Percentiles rank a stretch among this genome's conserved stretches.
These are phyloP conservation scores for Microctonus hyperodae DNA, from an alignment of 2,888 invertebrate genomes.

Conservation along the genomic window DNA sequence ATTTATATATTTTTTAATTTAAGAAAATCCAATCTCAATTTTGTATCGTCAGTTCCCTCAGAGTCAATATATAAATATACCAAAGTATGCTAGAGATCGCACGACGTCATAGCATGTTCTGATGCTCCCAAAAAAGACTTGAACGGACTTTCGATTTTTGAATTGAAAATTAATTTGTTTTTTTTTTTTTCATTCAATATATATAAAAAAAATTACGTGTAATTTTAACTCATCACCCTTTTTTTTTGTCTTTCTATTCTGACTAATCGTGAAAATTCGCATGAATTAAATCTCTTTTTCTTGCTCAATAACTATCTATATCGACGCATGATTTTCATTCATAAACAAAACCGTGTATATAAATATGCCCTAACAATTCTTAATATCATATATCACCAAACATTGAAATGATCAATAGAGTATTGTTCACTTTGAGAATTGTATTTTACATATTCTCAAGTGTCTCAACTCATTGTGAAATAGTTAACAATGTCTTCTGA, in stretches of 20 bases:
- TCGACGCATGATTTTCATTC: neutral
- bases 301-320: constrained; percentile 22
- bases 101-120: constrained; percentile 51
- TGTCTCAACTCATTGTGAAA: neutral
- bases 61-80: constrained; percentile 31
- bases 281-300: constrained; percentile 34
- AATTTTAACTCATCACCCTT: neutral
- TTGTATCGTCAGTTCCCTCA: neutral
- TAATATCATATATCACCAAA: constrained; percentile 3
- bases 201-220: neutral
- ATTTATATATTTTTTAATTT: constrained; percentile 21
- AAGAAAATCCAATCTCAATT: constrained; percentile 32
- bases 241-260: neutral
- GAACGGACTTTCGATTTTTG: neutral
- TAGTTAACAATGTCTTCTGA: neutral
- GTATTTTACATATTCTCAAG: neutral
- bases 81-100: constrained; percentile 48
- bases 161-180: neutral
- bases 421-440: neutral
- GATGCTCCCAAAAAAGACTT: constrained; percentile 17
- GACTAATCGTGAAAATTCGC: constrained; percentile 22
- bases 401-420: neutral
- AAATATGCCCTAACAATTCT: constrained; percentile 20
- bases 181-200: neutral
- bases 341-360: constrained; percentile 1